Conservation (phyloP, 2,113 vertebrate species). For the Sebastes fasciatus region DNA sequence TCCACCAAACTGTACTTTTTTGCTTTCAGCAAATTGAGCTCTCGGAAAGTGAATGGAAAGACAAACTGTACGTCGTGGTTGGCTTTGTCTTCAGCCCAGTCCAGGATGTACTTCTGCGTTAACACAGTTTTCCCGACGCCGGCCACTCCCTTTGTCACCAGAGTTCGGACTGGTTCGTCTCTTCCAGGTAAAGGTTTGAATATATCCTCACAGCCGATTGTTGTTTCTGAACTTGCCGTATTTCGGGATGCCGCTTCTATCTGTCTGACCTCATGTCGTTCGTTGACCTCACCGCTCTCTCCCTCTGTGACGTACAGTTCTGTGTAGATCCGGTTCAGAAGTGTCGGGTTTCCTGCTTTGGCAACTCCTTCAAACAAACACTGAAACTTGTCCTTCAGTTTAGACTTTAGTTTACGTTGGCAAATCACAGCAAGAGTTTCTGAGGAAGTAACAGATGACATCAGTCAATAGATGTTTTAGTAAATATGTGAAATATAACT, state of each 20-base stretch:
- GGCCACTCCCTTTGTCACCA: slow-evolving; percentile 53
- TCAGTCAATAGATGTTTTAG: not conserved
- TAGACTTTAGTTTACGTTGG: slow-evolving; percentile 36
- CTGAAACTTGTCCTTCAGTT: slow-evolving; percentile 37
- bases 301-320: slow-evolving; percentile 55
- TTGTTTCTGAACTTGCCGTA: not conserved
- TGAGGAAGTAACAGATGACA: slow-evolving; percentile 6
- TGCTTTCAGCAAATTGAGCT: slow-evolving; percentile 19
- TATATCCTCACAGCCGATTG: slow-evolving; percentile 5
- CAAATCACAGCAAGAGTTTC: not conserved
- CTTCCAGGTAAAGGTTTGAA: slow-evolving; percentile 14
- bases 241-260: slow-evolving; percentile 8
- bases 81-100: slow-evolving; percentile 41
- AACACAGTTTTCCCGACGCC: slow-evolving; percentile 43
- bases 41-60: slow-evolving; percentile 41
- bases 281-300: slow-evolving; percentile 22
- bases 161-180: slow-evolving; percentile 28
- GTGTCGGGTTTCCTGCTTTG: slow-evolving; percentile 21
- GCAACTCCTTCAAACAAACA: slow-evolving; percentile 43
- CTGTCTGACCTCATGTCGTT: slow-evolving; percentile 43
- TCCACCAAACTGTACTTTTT: slow-evolving; percentile 35
- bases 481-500: not conserved
- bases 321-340: slow-evolving; percentile 58
- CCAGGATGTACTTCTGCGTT: slow-evolving; percentile 37
- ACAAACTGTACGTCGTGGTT: slow-evolving; percentile 14